These are phyloP conservation scores for Muscicapa adusta DNA, from an alignment of 2,113 vertebrate genomes.

Conservation along the genomic window DNA sequence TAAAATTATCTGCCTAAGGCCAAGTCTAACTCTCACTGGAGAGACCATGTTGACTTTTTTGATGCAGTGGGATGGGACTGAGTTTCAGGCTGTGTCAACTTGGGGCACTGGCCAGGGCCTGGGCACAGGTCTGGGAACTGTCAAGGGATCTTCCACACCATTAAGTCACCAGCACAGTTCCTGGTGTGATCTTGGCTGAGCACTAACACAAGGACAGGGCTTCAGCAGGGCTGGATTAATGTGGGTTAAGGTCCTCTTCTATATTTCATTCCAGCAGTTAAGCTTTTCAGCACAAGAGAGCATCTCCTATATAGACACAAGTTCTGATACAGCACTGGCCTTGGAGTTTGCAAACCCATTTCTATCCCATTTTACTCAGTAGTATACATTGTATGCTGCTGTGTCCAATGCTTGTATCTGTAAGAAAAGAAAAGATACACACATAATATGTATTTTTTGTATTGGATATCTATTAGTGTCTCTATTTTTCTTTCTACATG, in stretches of 20 bases:
- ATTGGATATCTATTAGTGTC: background rate
- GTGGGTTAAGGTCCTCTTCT: background rate
- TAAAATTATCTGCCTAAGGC: conserved; percentile 12
- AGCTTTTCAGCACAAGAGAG: background rate
- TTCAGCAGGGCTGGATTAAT: background rate
- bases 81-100: background rate
- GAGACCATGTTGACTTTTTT: background rate
- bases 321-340: background rate
- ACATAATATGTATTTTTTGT: background rate
- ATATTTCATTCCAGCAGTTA: background rate
- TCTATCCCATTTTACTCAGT: background rate
- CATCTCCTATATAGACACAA: background rate
- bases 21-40: background rate
- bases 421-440: background rate
- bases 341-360: background rate
- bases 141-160: background rate
- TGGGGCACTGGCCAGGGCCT: background rate
- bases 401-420: background rate
- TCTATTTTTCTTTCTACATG: background rate
- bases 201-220: background rate
- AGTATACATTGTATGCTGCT: background rate
- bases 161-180: background rate
- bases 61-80: background rate
- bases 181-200: background rate
- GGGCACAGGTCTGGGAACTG: background rate